These are phyloP conservation scores for Phlogophora meticulosa DNA, from an alignment of 2,888 invertebrate genomes.

Conservation along the genomic window DNA sequence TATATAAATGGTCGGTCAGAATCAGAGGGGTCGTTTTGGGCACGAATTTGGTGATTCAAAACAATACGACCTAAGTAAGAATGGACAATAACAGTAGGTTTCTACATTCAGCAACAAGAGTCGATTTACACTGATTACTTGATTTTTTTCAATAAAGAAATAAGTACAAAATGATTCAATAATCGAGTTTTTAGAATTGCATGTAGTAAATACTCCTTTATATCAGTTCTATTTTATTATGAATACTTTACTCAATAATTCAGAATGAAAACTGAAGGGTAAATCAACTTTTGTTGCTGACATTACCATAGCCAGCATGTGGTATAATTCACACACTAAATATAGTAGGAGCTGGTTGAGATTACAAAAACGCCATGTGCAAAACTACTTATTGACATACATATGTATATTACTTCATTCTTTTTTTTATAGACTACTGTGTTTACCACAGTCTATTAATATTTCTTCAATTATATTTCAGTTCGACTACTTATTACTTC, in stretches of 20 bases:
- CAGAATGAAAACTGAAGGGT: too few species aligned
- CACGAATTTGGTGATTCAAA: background rate
- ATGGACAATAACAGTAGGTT: background rate
- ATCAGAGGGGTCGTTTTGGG: too few species aligned
- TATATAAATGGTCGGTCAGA: background rate
- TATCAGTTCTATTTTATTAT: too few species aligned
- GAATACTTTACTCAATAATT: too few species aligned
- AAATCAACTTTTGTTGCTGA: too few species aligned
- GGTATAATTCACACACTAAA: background rate
- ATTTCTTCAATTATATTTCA: conserved; percentile 73
- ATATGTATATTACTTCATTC: background rate
- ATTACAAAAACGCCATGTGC: conserved; percentile 6
- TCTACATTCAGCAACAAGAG: too few species aligned
- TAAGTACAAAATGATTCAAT: too few species aligned
- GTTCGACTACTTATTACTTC: conserved; percentile 87
- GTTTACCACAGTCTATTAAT: conserved; percentile 25
- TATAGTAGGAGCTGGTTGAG: too few species aligned
- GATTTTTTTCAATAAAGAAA: too few species aligned
- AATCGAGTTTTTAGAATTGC: too few species aligned
- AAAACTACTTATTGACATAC: background rate
- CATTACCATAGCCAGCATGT: rapidly evolving
- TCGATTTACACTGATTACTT: too few species aligned
- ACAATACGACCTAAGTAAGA: background rate
- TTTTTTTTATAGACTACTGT: background rate
- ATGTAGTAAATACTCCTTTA: too few species aligned